phyloP scores from a whole-genome alignment of 2,888 invertebrate species.

The Vannuccia rotundouncinata region DNA sequence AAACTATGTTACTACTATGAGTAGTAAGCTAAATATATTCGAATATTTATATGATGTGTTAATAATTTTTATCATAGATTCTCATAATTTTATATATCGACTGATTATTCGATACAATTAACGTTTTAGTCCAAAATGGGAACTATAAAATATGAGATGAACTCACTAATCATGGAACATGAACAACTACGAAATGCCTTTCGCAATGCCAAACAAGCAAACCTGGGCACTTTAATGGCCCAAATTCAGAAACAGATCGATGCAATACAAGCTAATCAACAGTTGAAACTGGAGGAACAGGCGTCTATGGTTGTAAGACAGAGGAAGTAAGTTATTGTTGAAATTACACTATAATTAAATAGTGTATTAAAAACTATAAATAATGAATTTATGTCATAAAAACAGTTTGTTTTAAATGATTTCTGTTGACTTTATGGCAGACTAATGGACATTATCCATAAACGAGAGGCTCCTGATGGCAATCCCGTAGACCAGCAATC shows the following conservation, averaged over 20 bases:
- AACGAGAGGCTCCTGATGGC: neutral
- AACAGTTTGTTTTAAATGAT: too few relatives aligned
- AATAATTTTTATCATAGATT: too few relatives aligned
- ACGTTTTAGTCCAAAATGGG: neutral
- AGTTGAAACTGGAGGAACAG: neutral
- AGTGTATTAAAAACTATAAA: too few relatives aligned
- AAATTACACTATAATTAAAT: too few relatives aligned
- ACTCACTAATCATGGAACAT: neutral
- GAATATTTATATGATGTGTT: too few relatives aligned
- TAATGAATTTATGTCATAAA: too few relatives aligned
- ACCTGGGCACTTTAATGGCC: neutral
- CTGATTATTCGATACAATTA: too few relatives aligned
- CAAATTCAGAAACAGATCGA: neutral
- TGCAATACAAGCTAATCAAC: neutral
- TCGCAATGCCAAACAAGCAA: neutral
- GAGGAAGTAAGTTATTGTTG: neutral
- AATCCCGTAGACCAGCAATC: neutral
- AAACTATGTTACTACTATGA: too few relatives aligned
- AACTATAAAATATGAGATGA: neutral
- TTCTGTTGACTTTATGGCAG: too few relatives aligned
- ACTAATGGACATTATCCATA: slow-evolving; percentile 12
- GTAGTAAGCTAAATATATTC: too few relatives aligned
- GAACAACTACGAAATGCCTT: neutral
- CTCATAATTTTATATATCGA: too few relatives aligned
- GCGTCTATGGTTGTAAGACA: neutral